A percentile compares a stretch with the other conserved stretches of the same genome.
These are phyloP conservation scores for Crocuta crocuta DNA, from an alignment of 2,113 vertebrate species.

Conservation along the genomic window DNA sequence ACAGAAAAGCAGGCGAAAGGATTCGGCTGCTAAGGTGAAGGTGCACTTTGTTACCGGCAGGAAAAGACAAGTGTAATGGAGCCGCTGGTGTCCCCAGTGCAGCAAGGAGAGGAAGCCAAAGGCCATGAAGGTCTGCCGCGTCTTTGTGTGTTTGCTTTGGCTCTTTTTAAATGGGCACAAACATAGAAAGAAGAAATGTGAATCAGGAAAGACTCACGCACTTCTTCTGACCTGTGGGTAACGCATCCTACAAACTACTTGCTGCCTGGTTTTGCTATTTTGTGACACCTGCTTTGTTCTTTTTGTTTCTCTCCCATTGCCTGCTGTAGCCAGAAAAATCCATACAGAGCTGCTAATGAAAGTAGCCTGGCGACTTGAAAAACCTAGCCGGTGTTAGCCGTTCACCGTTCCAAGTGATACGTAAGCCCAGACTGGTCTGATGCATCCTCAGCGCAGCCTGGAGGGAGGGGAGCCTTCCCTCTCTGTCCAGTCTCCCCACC, in stretches of 20 bases:
- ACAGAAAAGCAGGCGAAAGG: background rate
- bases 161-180: background rate
- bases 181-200: background rate
- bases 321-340: background rate
- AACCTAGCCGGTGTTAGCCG: too few species aligned
- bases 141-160: background rate
- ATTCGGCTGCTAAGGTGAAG: too few species aligned
- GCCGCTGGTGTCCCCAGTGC: rapidly evolving
- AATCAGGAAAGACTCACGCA: background rate
- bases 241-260: rapidly evolving
- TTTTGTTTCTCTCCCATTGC: background rate
- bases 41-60: background rate
- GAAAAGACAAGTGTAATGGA: background rate
- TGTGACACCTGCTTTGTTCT: background rate
- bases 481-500: background rate
- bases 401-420: too few species aligned
- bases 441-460: background rate
- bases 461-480: background rate
- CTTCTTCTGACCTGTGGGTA: rapidly evolving
- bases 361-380: background rate
- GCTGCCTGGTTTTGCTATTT: background rate
- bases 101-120: background rate
- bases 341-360: rapidly evolving
- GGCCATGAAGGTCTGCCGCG: rapidly evolving
- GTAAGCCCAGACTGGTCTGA: too few species aligned